Evolutionary conservation across 2,797 vertebrate genomes (phyloP), one percentile per base, ranked within the genome.

Genomic region (Acanthiza pusilla): DNA sequence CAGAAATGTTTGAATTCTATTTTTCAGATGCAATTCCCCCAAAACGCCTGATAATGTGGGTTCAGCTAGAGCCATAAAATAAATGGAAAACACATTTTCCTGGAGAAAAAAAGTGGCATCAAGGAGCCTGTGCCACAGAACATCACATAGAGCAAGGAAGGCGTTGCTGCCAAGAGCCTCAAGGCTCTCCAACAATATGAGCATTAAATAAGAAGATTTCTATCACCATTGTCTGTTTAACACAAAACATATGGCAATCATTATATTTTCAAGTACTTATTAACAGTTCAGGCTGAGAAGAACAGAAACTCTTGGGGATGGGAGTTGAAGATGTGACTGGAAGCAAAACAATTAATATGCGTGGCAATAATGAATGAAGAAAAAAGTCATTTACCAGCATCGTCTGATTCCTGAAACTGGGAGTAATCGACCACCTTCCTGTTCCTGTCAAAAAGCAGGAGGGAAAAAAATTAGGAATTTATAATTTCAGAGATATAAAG

Each of bases 381-480:
- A 51, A 70, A 76, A 36, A 91, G 14, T 75, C 11, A 93, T 97
- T 98, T 98, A 99, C 99, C 99, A 98, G 98, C 99, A 97, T 99
- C 99, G 94, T 99, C 99, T 94, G 99, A 99, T 97, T 99, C 99
- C 78, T 99, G 99, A 98, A 99, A 99, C 97, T 99, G 99, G 94
- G 99, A 99, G 97, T 99, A 99, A 98, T 99, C 99, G 94, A 99
- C 99, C 96, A 99, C 99, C 97, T 99, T 99, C 98, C 99, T 98
- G 98, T 99, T 99, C 98, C 99, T 99, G 98, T 96, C 76, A 27
- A 63, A 92, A 93, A 91, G 30, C 9, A 45, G 27, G 9, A 11
- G 30, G 30, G 30, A 34, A 19, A 62, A 21, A 40, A 45, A 66
- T 91, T 12, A 91, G 68, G 45, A 88, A 71, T 74, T 65, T 10